Percentiles rank a stretch among this genome's conserved stretches.
Conservation (phyloP, 2,888 invertebrate species). For the Maniola hyperantus region DNA sequence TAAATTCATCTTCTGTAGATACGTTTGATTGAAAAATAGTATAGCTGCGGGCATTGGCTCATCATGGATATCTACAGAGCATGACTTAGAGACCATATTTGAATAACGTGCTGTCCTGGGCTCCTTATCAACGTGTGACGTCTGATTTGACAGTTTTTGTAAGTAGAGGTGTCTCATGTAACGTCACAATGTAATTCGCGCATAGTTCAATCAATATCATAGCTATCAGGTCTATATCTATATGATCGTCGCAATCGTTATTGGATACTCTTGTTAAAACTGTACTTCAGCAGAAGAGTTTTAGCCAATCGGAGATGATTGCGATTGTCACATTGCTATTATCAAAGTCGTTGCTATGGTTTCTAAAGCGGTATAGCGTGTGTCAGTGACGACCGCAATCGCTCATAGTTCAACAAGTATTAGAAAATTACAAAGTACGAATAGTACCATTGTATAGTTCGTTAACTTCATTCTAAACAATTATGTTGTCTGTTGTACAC, state of each 20-base stretch:
- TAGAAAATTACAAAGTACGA: neutral
- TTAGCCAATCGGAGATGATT: too few relatives aligned
- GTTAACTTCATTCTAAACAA: neutral
- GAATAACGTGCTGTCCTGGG: neutral
- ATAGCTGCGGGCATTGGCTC: too few relatives aligned
- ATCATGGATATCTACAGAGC: neutral
- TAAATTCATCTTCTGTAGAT: neutral
- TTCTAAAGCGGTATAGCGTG: neutral
- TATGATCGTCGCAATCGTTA: neutral
- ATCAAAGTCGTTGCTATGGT: neutral
- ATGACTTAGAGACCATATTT: neutral
- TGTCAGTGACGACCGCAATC: neutral
- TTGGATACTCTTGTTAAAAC: neutral
- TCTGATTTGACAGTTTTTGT: neutral
- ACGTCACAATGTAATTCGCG: neutral
- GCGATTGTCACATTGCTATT: neutral
- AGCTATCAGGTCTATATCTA: neutral
- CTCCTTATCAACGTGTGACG: neutral
- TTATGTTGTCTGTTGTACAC: too few relatives aligned
- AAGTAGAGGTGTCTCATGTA: neutral
- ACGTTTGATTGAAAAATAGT: neutral
- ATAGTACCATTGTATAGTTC: neutral
- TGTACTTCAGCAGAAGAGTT: neutral
- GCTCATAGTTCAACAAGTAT: too few relatives aligned
- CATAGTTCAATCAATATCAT: neutral